Conservation (phyloP, 2,797 vertebrate species). For the Enteromius unitaeniatus region DNA sequence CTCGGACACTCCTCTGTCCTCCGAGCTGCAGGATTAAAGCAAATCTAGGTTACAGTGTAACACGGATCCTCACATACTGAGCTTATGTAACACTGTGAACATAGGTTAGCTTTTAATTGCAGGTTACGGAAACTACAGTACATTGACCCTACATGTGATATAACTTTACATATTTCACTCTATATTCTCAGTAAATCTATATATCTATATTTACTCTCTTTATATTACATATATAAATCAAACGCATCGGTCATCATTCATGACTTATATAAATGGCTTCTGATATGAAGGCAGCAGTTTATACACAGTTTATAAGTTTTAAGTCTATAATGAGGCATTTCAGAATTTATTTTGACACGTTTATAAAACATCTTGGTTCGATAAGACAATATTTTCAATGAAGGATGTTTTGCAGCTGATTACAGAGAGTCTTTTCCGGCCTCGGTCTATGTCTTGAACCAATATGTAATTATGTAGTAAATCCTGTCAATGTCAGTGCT, state of each 20-base stretch:
- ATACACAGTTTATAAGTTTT: background rate
- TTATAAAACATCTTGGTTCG: background rate
- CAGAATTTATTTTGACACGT: background rate
- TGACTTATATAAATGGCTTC: background rate
- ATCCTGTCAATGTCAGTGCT: constrained; percentile 29
- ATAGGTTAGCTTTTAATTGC: background rate
- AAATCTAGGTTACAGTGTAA: constrained; percentile 18
- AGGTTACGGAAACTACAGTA: background rate
- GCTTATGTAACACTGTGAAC: background rate
- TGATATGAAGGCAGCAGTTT: background rate
- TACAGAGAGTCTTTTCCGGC: constrained; percentile 9
- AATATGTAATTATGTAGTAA: constrained; percentile 49
- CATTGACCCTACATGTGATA: background rate
- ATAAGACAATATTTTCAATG: background rate
- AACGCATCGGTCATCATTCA: background rate
- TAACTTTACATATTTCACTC: background rate
- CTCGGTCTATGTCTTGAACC: background rate
- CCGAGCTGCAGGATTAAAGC: background rate
- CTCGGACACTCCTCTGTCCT: background rate
- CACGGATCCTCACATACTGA: background rate
- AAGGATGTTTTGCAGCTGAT: constrained; percentile 2
- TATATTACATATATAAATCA: background rate
- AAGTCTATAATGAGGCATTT: background rate
- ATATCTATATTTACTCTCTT: background rate
- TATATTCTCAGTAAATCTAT: background rate